Conservation (phyloP, 1,140 invertebrate genomes). For the Drosophila mojavensis region DNA sequence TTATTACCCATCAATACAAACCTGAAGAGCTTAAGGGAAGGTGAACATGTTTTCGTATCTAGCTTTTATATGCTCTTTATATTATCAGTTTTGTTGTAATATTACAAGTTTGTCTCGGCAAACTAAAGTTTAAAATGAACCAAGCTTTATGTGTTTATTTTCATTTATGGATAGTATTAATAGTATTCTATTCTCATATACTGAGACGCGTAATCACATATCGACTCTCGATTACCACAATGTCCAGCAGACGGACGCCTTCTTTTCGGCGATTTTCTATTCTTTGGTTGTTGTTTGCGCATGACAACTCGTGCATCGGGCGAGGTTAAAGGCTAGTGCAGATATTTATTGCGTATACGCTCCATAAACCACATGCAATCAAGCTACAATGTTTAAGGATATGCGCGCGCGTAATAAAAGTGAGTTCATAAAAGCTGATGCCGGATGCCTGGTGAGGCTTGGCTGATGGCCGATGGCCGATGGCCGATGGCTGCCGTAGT, state of each 20-base stretch:
- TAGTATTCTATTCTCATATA: too few relatives aligned
- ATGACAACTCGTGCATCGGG: slow-evolving; percentile 51
- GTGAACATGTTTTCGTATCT: too few relatives aligned
- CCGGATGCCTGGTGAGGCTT: neutral
- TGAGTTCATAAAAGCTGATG: slow-evolving; percentile 54
- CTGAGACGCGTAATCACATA: too few relatives aligned
- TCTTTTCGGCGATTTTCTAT: neutral
- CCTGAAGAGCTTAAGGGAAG: too few relatives aligned
- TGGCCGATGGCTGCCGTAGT: slow-evolving; percentile 8
- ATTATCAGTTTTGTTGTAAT: too few relatives aligned
- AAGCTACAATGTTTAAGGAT: slow-evolving; percentile 62
- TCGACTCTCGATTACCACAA: too few relatives aligned
- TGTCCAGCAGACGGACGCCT: neutral
- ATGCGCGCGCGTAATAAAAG: slow-evolving; percentile 68
- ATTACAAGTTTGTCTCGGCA: too few relatives aligned
- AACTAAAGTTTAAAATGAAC: too few relatives aligned
- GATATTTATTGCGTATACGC: slow-evolving; percentile 71
- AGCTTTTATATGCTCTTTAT: too few relatives aligned
- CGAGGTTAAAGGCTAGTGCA: slow-evolving; percentile 29
- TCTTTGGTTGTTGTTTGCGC: slow-evolving; percentile 17
- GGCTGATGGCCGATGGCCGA: neutral
- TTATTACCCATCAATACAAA: too few relatives aligned
- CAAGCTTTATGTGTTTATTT: too few relatives aligned
- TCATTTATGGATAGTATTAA: too few relatives aligned
- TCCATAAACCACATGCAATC: slow-evolving; percentile 65